Percentiles rank a stretch among this genome's conserved stretches.
phyloP scores from a whole-genome alignment of 2,888 invertebrate genomes.

The Pheosia gnoma region DNA sequence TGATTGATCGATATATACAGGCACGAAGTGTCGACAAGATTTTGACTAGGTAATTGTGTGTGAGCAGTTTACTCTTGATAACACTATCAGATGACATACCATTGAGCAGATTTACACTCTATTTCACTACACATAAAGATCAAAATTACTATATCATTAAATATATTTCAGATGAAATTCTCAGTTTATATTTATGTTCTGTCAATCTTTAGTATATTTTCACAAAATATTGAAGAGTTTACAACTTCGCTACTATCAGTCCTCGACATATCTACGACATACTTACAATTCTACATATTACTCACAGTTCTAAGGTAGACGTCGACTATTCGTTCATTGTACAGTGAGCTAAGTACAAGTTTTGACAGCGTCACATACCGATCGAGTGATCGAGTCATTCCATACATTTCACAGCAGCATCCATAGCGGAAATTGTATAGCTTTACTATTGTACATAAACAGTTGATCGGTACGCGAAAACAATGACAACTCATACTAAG shows the following conservation, averaged over 20 bases:
- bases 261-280: constrained; percentile 7
- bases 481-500: no score
- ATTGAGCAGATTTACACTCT: constrained; percentile 27
- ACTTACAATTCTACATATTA: background rate
- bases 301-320: no score
- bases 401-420: no score
- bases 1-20: constrained; percentile 16
- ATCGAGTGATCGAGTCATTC: no score
- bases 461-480: no score
- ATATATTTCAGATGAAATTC: background rate
- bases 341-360: no score
- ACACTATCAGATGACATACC: constrained; percentile 12
- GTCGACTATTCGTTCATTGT: no score
- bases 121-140: constrained; percentile 7
- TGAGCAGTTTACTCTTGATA: constrained; percentile 17
- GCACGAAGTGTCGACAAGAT: constrained; percentile 12
- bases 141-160: constrained; percentile 6
- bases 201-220: background rate
- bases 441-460: no score
- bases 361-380: no score
- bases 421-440: no score
- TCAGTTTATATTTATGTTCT: background rate
- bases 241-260: constrained; percentile 15
- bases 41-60: constrained; percentile 13
- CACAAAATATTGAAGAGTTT: constrained; percentile 21